Evolutionary conservation across 2,888 invertebrate species (phyloP).

Genomic region (Lycocerus yunnanus): DNA sequence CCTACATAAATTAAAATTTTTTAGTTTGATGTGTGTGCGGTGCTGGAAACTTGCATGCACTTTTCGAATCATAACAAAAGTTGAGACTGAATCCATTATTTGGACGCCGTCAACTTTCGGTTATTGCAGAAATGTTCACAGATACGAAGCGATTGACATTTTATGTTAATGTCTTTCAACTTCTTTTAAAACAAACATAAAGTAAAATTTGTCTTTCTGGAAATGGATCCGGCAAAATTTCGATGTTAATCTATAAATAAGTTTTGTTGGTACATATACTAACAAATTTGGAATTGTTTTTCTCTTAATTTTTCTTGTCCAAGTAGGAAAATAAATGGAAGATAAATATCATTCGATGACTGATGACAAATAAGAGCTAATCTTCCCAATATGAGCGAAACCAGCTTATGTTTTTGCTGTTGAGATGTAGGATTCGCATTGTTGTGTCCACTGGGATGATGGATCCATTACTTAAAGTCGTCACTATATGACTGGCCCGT

Average conservation of each 20-base stretch:
- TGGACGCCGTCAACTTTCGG: slow-evolving; percentile 47
- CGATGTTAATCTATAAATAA: not conserved
- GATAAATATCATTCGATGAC: slow-evolving; percentile 34
- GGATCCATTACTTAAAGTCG: slow-evolving; percentile 59
- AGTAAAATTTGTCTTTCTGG: slow-evolving; percentile 25
- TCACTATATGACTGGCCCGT: slow-evolving; percentile 50
- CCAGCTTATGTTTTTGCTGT: slow-evolving; percentile 43
- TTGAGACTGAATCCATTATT: slow-evolving; percentile 49
- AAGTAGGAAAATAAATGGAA: slow-evolving; percentile 18
- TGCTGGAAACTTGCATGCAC: slow-evolving; percentile 20
- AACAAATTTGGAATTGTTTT: not conserved
- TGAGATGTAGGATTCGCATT: slow-evolving; percentile 37
- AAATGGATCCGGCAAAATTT: not conserved
- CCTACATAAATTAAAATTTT: not conserved
- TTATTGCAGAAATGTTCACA: slow-evolving; percentile 41
- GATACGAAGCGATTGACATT: slow-evolving; percentile 46
- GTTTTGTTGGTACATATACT: not conserved
- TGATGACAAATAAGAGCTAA: slow-evolving; percentile 41
- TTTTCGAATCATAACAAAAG: slow-evolving; percentile 48
- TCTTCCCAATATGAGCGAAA: slow-evolving; percentile 35
- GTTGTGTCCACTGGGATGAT: slow-evolving; percentile 56
- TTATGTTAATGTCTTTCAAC: slow-evolving; percentile 45
- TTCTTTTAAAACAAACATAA: slow-evolving; percentile 37
- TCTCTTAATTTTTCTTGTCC: slow-evolving; percentile 19
- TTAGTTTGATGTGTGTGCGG: not conserved